Conservation (phyloP, 2,113 vertebrate genomes). For the Myxocyprinus asiaticus region DNA sequence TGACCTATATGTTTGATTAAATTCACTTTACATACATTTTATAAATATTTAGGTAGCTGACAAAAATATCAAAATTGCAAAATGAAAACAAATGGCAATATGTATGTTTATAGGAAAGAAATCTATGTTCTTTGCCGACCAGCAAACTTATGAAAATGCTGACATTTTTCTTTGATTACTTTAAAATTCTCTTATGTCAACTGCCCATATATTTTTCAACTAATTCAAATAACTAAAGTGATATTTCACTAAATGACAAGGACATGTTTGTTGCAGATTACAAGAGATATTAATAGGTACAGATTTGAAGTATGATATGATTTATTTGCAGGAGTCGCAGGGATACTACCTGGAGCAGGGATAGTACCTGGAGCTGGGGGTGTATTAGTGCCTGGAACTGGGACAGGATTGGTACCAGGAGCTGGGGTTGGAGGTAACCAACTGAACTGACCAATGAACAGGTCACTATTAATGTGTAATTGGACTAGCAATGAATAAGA, state of each 20-base stretch:
- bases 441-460: neutral
- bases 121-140: no score
- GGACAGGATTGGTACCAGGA: neutral
- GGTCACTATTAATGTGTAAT: neutral
- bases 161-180: no score
- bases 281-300: neutral
- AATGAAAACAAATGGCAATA: no score
- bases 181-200: no score
- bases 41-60: no score
- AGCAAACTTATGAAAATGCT: no score
- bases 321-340: slow-evolving; percentile 1
- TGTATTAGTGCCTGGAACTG: neutral
- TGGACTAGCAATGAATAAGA: neutral
- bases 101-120: no score
- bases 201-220: no score
- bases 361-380: neutral
- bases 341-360: neutral
- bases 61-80: no score
- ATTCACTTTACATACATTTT: neutral
- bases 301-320: neutral
- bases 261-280: no score
- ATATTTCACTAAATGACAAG: no score
- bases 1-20: neutral
- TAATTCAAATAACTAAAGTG: no score
- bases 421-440: slow-evolving; percentile 1